Percentiles rank a stretch among this genome's conserved stretches.
Evolutionary conservation across 2,113 vertebrate genomes (phyloP).

Genomic region (Martes martes): DNA sequence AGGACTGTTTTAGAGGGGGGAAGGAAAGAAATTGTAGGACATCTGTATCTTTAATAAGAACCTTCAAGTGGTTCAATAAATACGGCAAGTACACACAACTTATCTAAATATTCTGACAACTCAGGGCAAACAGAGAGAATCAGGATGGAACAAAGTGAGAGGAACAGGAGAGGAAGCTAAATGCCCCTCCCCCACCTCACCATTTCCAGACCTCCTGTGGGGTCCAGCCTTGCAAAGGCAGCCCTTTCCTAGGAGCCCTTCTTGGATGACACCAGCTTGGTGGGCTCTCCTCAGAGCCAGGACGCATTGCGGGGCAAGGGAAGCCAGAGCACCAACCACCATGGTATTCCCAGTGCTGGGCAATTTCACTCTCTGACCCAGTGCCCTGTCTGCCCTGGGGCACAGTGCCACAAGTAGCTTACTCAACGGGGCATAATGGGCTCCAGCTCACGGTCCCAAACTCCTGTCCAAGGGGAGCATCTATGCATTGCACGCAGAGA

Average conservation of each 20-base stretch:
- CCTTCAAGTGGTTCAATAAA: not conserved
- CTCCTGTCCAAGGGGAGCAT: not conserved
- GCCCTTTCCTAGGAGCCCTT: not conserved
- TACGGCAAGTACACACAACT: not conserved
- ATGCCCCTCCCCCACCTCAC: not conserved
- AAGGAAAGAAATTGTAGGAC: not conserved
- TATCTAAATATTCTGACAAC: not conserved
- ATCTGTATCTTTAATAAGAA: not conserved
- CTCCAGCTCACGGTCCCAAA: not conserved
- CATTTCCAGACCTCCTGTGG: not conserved
- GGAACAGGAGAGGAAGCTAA: not conserved
- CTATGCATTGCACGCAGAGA: not conserved
- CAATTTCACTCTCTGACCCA: not conserved
- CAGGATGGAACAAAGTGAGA: not conserved
- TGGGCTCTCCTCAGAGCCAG: not conserved
- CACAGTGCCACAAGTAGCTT: fast-evolving
- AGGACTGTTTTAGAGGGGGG: not conserved
- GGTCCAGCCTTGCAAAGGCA: not conserved
- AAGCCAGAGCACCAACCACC: not conserved
- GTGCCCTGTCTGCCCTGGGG: not conserved
- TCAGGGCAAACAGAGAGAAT: not conserved
- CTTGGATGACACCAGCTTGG: not conserved
- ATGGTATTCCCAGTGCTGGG: not conserved
- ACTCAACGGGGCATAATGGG: fast-evolving
- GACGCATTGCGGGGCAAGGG: not conserved